These are phyloP conservation scores for Hypselothyrea guttata DNA, from an alignment of 2,888 invertebrate species.

Conservation along the genomic window DNA sequence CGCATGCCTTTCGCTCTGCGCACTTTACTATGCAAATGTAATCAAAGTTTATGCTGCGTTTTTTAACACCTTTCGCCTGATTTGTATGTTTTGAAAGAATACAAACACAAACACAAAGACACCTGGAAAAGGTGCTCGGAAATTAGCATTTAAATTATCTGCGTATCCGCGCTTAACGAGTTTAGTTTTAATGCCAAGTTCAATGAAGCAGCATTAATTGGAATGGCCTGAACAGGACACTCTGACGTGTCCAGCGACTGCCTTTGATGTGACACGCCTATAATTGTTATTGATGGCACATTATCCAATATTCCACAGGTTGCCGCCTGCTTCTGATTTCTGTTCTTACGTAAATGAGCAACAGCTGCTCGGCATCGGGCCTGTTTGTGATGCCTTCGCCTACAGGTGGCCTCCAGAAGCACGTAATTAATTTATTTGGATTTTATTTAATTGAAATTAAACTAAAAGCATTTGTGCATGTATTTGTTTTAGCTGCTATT, in stretches of 20 bases:
- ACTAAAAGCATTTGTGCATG: no score
- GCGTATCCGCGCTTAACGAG: not conserved
- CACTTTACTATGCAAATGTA: slow-evolving; percentile 74
- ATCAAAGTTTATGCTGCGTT: slow-evolving; percentile 57
- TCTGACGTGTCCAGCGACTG: slow-evolving; percentile 48
- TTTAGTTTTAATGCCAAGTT: slow-evolving; percentile 46
- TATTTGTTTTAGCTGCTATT: no score
- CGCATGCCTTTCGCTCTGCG: no score
- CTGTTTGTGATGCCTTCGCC: slow-evolving; percentile 27
- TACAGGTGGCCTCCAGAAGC: slow-evolving; percentile 1
- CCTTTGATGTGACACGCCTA: slow-evolving; percentile 51
- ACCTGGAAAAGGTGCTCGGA: slow-evolving; percentile 48
- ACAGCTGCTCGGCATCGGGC: slow-evolving; percentile 10
- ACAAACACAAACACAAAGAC: slow-evolving; percentile 37
- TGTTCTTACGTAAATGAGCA: slow-evolving; percentile 41
- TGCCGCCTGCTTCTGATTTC: not conserved
- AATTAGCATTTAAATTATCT: slow-evolving; percentile 76
- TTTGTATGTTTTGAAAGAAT: slow-evolving; percentile 69
- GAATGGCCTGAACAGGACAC: slow-evolving; percentile 57
- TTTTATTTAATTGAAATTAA: no score
- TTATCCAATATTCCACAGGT: slow-evolving; percentile 39
- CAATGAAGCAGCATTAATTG: slow-evolving; percentile 74
- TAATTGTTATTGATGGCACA: slow-evolving; percentile 72
- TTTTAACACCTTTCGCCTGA: slow-evolving; percentile 62
- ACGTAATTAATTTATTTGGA: no score